phyloP scores from a whole-genome alignment of 2,888 invertebrate genomes.

The Tribolium freemani region DNA sequence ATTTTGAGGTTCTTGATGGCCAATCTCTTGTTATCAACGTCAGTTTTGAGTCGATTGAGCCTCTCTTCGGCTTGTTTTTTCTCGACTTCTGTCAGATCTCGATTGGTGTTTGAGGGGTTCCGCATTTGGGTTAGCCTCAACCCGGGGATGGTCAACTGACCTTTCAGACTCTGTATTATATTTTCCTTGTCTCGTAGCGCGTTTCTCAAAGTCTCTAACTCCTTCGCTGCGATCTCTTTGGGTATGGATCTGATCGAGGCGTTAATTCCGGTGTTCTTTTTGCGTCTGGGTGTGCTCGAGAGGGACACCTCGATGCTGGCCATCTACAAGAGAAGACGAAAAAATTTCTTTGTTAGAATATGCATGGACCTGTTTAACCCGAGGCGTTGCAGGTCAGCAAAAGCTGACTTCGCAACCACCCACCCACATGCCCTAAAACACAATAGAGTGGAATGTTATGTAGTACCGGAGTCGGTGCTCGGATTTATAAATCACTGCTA shows the following conservation, averaged over 20 bases:
- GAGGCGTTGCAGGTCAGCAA: constrained; percentile 24
- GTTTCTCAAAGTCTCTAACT: constrained; percentile 78
- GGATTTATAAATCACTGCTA: constrained; percentile 29
- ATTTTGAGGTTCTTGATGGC: constrained; percentile 87
- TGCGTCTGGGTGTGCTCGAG: constrained; percentile 75
- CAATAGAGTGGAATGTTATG: constrained; percentile 39
- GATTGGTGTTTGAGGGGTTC: constrained; percentile 58
- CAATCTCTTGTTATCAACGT: constrained; percentile 83
- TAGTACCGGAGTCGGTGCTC: constrained; percentile 5
- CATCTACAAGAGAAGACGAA: constrained; percentile 72
- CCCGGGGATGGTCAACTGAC: constrained; percentile 77
- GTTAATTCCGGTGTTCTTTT: constrained; percentile 65
- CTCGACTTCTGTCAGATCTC: constrained; percentile 70
- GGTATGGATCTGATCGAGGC: constrained; percentile 63
- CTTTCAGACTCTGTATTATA: constrained; percentile 83
- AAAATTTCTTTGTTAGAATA: constrained; percentile 20
- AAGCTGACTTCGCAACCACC: constrained; percentile 34
- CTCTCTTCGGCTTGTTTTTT: constrained; percentile 74
- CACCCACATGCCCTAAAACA: constrained; percentile 44
- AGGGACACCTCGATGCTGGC: constrained; percentile 88
- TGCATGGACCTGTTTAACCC: constrained; percentile 32
- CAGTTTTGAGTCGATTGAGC: constrained; percentile 73
- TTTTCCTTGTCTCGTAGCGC: constrained; percentile 86
- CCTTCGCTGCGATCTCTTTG: constrained; percentile 70
- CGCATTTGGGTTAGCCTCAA: constrained; percentile 66